phyloP scores from a whole-genome alignment of 2,113 vertebrate species.

The Coptodon rendalli region DNA sequence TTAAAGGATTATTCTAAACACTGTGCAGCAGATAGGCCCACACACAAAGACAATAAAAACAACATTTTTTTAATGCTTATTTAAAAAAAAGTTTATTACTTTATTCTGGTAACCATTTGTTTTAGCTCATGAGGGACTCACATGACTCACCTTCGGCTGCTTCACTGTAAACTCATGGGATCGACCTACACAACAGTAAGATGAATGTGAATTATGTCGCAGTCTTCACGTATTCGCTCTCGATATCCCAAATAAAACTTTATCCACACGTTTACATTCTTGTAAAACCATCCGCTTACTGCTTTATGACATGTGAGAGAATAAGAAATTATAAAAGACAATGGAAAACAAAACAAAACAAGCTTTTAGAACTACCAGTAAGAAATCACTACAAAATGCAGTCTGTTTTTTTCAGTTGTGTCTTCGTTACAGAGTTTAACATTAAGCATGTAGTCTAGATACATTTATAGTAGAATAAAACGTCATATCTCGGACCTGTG shows the following conservation, averaged over 20 bases:
- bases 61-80: not conserved
- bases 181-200: slow-evolving; percentile 30
- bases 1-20: fast-evolving
- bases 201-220: not conserved
- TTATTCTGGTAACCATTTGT: slow-evolving; percentile 31
- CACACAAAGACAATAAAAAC: not conserved
- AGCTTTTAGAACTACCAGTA: slow-evolving; percentile 50
- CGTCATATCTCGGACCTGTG: slow-evolving; percentile 26
- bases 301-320: slow-evolving; percentile 10
- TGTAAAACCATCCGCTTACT: slow-evolving; percentile 5
- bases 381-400: slow-evolving; percentile 55
- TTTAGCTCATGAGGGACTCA: slow-evolving; percentile 35
- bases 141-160: slow-evolving; percentile 3
- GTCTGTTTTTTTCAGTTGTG: slow-evolving; percentile 26
- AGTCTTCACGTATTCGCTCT: not conserved
- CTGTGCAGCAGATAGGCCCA: not conserved
- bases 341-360: slow-evolving; percentile 28
- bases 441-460: slow-evolving; percentile 44
- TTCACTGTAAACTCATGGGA: slow-evolving; percentile 32
- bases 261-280: slow-evolving; percentile 6
- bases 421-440: slow-evolving; percentile 47
- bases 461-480: slow-evolving; percentile 56
- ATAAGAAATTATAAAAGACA: slow-evolving; percentile 43
- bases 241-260: not conserved
- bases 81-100: slow-evolving; percentile 48